phyloP scores from a whole-genome alignment of 2,113 vertebrate genomes.

The Progne subis region DNA sequence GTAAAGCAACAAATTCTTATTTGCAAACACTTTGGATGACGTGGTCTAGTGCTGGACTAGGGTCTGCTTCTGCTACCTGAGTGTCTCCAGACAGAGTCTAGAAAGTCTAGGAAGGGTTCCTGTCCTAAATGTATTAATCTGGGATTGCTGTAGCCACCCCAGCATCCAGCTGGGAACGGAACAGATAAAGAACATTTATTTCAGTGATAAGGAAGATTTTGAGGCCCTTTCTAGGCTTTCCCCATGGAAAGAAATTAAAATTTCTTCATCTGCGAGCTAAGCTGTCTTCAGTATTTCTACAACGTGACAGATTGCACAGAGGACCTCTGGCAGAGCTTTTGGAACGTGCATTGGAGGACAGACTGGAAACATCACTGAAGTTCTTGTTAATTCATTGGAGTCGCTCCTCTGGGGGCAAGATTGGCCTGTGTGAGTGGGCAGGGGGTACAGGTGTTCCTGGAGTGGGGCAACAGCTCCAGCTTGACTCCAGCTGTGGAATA shows the following conservation, averaged over 20 bases:
- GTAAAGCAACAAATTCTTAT: not conserved
- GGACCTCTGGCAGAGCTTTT: not conserved
- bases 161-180: not conserved
- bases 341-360: not conserved
- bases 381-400: not conserved
- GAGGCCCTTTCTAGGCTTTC: not conserved
- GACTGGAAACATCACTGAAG: not conserved
- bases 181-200: not conserved
- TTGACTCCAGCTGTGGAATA: not conserved
- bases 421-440: not conserved
- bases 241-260: not conserved
- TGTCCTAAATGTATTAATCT: not conserved
- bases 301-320: not conserved
- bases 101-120: not conserved
- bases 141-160: not conserved
- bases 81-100: not conserved
- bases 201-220: not conserved
- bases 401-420: not conserved
- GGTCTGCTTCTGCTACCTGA: not conserved
- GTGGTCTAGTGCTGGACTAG: not conserved
- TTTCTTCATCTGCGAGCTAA: not conserved
- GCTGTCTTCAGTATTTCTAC: not conserved
- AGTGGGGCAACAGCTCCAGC: not conserved
- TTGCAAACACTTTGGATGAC: not conserved
- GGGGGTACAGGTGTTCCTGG: not conserved